These are phyloP conservation scores for Pogonognathellus flavescens DNA, from an alignment of 1,140 invertebrate species.

Conservation along the genomic window DNA sequence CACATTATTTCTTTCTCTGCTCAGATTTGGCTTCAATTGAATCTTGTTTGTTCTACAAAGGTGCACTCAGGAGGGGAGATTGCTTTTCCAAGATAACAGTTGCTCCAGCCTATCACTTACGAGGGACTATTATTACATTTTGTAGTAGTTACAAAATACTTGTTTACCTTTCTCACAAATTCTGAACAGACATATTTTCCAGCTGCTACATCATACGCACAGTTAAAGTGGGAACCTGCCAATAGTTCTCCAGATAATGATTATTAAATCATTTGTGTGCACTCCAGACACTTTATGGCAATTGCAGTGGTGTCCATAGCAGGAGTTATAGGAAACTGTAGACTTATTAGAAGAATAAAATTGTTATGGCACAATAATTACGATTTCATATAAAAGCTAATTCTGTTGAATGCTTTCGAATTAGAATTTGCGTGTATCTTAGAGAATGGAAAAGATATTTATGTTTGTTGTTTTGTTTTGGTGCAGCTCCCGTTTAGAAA, in stretches of 20 bases:
- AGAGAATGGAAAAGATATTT: neutral
- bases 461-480: neutral
- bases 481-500: constrained; percentile 18
- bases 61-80: neutral
- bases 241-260: too few relatives aligned
- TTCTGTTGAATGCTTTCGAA: too few relatives aligned
- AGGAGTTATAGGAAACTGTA: too few relatives aligned
- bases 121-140: neutral
- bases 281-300: too few relatives aligned
- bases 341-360: too few relatives aligned
- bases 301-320: too few relatives aligned
- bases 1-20: neutral
- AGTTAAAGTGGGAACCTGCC: too few relatives aligned
- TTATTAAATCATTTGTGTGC: too few relatives aligned
- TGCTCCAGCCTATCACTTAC: neutral
- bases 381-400: too few relatives aligned
- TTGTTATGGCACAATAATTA: too few relatives aligned
- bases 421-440: neutral
- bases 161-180: neutral
- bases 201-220: too few relatives aligned
- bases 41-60: neutral
- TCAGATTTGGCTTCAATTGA: neutral
- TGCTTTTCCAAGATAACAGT: constrained; percentile 5
- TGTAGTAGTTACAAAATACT: neutral
- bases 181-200: too few relatives aligned